Conservation (phyloP, 2,888 invertebrate genomes). For the Chironomus riparius region DNA sequence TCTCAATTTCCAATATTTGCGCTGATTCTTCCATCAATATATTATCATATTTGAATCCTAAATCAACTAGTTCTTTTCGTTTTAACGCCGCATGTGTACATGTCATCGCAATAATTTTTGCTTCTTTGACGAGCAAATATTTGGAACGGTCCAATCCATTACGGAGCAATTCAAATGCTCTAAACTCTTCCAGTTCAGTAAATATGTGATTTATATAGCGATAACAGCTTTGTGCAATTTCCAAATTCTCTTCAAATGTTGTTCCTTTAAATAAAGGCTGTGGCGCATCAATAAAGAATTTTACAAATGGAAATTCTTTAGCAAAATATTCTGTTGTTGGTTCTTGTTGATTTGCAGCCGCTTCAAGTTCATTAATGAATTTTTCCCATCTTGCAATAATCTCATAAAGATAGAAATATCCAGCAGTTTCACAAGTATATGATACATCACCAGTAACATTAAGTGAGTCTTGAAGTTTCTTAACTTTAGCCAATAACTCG, state of each 20-base stretch:
- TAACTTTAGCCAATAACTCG: conserved; percentile 79
- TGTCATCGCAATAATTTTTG: conserved; percentile 99
- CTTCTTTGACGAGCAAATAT: conserved; percentile 94
- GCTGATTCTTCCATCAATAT: conserved; percentile 99
- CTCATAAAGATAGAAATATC: conserved; percentile 95
- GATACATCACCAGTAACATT: conserved; percentile 81
- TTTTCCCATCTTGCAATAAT: conserved; percentile 87
- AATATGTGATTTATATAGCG: conserved; percentile 92
- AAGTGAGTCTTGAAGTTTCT: conserved; percentile 76
- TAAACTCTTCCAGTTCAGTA: conserved; percentile 92
- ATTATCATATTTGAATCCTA: conserved; percentile 96
- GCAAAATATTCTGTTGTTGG: conserved; percentile 49
- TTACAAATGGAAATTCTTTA: conserved; percentile 84
- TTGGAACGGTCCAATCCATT: conserved; percentile 94
- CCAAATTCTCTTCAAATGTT: conserved; percentile 70
- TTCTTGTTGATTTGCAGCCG: conserved; percentile 31
- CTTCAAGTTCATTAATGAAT: conserved; percentile 48
- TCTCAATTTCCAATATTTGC: conserved; percentile 98
- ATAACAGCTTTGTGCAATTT: conserved; percentile 87
- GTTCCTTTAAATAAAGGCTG: conserved; percentile 81
- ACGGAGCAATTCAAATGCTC: conserved; percentile 92
- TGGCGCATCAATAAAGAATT: conserved; percentile 88
- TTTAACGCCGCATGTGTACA: conserved; percentile 99
- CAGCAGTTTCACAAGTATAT: conserved; percentile 97
- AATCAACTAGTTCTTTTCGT: conserved; percentile 88